phyloP scores from a whole-genome alignment of 2,797 vertebrate species.

The Enoplosus armatus region DNA sequence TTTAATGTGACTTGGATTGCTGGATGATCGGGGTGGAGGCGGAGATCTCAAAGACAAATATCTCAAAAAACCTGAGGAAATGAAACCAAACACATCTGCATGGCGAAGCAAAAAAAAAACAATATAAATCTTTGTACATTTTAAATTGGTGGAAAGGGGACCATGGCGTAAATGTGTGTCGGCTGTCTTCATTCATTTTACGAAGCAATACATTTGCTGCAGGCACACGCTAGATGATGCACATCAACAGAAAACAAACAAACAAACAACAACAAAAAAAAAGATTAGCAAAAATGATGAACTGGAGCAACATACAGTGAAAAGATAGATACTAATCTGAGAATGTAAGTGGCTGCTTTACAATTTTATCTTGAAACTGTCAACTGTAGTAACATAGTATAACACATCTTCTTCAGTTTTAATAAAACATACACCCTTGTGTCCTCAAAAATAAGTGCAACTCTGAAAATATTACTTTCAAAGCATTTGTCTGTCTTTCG shows the following conservation, averaged over 20 bases:
- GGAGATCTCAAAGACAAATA: neutral
- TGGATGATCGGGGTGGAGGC: neutral
- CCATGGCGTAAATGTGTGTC: neutral
- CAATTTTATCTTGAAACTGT: neutral
- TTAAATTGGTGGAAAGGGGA: constrained; percentile 9
- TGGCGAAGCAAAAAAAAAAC: neutral
- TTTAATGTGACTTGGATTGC: neutral
- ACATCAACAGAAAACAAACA: neutral
- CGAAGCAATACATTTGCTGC: neutral
- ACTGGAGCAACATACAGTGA: neutral
- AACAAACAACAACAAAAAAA: neutral
- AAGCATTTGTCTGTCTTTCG: constrained; percentile 22
- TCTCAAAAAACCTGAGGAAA: neutral
- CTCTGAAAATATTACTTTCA: constrained; percentile 28
- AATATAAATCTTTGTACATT: neutral
- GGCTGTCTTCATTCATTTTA: neutral
- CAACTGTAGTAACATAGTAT: neutral
- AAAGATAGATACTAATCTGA: neutral
- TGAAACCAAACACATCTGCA: neutral
- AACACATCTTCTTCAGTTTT: constrained; percentile 2
- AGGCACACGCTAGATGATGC: neutral
- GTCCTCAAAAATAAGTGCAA: constrained; percentile 1
- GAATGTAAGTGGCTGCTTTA: neutral
- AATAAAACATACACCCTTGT: neutral
- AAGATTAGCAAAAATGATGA: neutral